Conservation (phyloP, 1,140 invertebrate genomes). For the silkworm (Bombyx mori) region DNA sequence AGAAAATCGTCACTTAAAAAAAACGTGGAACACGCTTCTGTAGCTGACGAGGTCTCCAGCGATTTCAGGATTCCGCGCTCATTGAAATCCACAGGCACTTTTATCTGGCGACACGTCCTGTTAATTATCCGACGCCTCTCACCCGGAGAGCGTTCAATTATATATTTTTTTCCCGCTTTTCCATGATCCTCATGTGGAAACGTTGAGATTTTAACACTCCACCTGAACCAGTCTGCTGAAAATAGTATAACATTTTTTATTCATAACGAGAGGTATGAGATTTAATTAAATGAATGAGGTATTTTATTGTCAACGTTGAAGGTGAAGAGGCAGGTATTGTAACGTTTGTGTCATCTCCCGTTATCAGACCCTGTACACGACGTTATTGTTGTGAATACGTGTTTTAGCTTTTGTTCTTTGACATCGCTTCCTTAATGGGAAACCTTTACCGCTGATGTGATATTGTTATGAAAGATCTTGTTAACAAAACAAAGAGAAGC, state of each 20-base stretch:
- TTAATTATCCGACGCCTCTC: slow-evolving; percentile 64
- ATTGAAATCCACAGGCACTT: slow-evolving; percentile 59
- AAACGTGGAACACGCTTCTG: slow-evolving; percentile 29
- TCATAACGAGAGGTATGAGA: slow-evolving; percentile 32
- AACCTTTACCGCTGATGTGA: not conserved
- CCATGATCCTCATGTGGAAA: slow-evolving; percentile 57
- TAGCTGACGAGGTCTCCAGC: slow-evolving; percentile 30
- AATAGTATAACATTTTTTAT: slow-evolving; percentile 53
- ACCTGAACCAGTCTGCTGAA: slow-evolving; percentile 56
- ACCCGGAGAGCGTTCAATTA: slow-evolving; percentile 61
- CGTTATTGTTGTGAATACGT: slow-evolving; percentile 25
- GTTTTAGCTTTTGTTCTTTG: slow-evolving; percentile 17
- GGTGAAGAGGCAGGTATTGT: slow-evolving; percentile 19
- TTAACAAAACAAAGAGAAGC: too few relatives aligned
- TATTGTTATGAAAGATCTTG: too few relatives aligned
- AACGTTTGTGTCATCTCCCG: slow-evolving; percentile 6
- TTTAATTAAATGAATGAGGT: slow-evolving; percentile 63
- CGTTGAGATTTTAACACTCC: slow-evolving; percentile 67
- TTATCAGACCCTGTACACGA: slow-evolving; percentile 10
- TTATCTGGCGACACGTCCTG: slow-evolving; percentile 64
- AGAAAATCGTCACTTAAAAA: slow-evolving; percentile 49
- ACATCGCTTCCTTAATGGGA: slow-evolving; percentile 19
- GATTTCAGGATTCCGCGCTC: slow-evolving; percentile 39
- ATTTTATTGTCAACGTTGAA: slow-evolving; percentile 24
- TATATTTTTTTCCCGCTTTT: slow-evolving; percentile 57